Conservation (phyloP, 2,888 invertebrate species). For the Drosophila kokeensis region DNA sequence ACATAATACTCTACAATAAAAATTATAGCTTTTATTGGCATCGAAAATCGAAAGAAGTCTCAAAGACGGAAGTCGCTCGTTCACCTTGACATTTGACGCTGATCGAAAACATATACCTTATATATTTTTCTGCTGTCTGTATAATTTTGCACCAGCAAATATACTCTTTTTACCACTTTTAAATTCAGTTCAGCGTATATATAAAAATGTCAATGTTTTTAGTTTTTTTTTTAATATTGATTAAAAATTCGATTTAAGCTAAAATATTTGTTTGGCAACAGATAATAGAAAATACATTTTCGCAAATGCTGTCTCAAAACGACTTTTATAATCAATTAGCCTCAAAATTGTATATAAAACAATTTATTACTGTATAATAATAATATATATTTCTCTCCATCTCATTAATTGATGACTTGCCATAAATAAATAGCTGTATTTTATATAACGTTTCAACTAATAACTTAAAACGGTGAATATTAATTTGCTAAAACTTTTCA, state of each 20-base stretch:
- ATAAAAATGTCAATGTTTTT: background rate
- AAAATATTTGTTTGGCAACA: background rate
- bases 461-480: background rate
- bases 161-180: background rate
- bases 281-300: background rate
- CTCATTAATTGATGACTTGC: background rate
- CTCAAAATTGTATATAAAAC: background rate
- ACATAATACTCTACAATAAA: background rate
- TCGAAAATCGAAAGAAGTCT: background rate
- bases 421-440: background rate
- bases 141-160: background rate
- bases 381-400: background rate
- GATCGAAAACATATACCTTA: background rate
- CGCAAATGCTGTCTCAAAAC: background rate
- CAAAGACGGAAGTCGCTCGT: background rate
- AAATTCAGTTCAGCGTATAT: background rate
- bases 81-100: background rate
- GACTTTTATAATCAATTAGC: background rate
- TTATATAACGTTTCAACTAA: background rate
- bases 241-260: background rate
- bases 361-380: background rate
- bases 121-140: background rate
- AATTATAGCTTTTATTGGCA: background rate
- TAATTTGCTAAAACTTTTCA: background rate
- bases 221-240: background rate